phyloP scores from a whole-genome alignment of 1,140 invertebrate genomes.

The Brachionus paranguensis region DNA sequence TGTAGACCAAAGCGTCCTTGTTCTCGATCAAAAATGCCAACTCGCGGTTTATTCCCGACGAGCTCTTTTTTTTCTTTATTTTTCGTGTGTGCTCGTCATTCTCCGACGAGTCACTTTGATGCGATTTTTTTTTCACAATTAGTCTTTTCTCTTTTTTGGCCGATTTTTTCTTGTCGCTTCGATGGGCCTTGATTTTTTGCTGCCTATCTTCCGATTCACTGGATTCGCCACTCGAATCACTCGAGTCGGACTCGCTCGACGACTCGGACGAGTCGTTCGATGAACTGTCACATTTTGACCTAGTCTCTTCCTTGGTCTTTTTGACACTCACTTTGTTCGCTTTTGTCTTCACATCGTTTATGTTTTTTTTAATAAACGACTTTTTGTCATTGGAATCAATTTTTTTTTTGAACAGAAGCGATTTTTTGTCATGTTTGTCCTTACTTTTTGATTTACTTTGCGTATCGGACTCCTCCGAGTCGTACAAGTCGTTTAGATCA shows the following conservation, averaged over 20 bases:
- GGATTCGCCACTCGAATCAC: background rate
- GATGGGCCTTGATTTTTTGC: background rate
- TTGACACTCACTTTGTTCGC: background rate
- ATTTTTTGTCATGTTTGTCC: background rate
- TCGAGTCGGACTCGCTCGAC: background rate
- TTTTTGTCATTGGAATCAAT: background rate
- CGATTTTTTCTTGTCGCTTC: background rate
- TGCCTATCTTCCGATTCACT: background rate
- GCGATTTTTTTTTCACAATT: background rate
- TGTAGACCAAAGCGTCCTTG: background rate
- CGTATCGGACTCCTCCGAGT: conserved; percentile 4
- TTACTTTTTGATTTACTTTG: background rate
- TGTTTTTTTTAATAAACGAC: background rate
- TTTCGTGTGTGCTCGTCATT: background rate
- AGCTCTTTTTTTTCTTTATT: conserved; percentile 5
- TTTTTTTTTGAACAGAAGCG: background rate
- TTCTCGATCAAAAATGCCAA: conserved; percentile 32
- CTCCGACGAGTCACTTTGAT: background rate
- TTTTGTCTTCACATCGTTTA: background rate
- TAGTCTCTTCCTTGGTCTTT: background rate
- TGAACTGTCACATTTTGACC: background rate
- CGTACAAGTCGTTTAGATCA: conserved; percentile 33
- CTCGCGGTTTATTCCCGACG: background rate
- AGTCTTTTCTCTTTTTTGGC: background rate
- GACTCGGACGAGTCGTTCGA: background rate